Evolutionary conservation across 2,888 invertebrate species (phyloP).

Genomic region (Lasioglossum oenotherae): DNA sequence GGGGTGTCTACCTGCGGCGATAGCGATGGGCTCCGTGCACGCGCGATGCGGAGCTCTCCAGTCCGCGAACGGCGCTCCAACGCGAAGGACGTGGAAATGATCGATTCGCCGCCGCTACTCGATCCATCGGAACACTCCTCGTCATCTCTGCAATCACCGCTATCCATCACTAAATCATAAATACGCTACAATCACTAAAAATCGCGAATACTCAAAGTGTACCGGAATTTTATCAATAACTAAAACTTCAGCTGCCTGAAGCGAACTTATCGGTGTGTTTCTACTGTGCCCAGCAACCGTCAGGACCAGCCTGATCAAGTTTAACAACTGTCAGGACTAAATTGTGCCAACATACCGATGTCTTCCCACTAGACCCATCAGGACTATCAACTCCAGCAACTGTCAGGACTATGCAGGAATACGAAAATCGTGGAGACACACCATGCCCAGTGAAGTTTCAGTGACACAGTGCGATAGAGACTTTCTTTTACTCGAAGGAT

Average conservation of each 20-base stretch:
- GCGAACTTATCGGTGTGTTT: too few relatives aligned
- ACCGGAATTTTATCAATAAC: background rate
- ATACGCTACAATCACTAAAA: background rate
- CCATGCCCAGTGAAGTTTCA: background rate
- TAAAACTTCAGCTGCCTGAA: too few relatives aligned
- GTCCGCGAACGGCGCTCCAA: slow-evolving; percentile 82
- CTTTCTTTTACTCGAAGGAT: background rate
- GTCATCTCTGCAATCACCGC: background rate
- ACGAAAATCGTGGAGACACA: background rate
- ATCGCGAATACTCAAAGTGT: background rate
- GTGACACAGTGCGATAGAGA: background rate
- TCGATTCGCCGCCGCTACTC: slow-evolving; percentile 64
- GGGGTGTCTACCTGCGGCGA: slow-evolving; percentile 77
- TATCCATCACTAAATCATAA: background rate
- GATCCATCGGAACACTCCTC: slow-evolving; percentile 28
- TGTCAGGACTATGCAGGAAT: background rate
- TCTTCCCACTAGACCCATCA: background rate
- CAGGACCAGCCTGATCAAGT: too few relatives aligned
- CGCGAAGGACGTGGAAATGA: slow-evolving; percentile 78
- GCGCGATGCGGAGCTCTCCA: slow-evolving; percentile 77
- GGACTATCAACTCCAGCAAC: background rate
- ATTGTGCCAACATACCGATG: background rate
- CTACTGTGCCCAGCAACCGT: too few relatives aligned
- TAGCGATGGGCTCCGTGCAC: slow-evolving; percentile 75
- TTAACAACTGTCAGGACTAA: too few relatives aligned